Percentiles rank a stretch among this genome's conserved stretches.
phyloP scores from a whole-genome alignment of 2,888 invertebrate species.

The Meghimatium bilineatum region DNA sequence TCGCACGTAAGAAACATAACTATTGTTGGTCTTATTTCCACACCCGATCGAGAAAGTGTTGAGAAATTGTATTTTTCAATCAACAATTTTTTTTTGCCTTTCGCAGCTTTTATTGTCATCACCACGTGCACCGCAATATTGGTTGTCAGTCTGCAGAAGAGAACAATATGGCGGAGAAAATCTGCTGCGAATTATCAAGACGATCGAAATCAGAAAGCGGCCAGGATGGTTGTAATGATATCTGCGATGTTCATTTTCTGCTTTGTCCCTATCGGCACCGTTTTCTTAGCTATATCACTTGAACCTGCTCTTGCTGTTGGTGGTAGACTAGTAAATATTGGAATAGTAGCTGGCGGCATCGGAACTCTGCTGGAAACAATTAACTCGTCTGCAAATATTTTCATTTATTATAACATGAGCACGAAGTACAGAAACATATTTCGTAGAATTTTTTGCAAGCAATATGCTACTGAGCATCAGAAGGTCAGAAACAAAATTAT shows the following conservation, averaged over 20 bases:
- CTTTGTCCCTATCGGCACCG: not conserved
- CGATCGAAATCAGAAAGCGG: slow-evolving; percentile 1
- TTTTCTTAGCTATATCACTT: not conserved
- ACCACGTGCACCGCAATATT: not conserved
- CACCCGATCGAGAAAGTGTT: not conserved
- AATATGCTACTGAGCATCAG: not conserved
- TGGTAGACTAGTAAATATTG: not conserved
- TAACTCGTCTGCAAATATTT: slow-evolving; percentile 2
- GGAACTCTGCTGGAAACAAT: not conserved
- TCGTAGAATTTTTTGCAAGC: not conserved
- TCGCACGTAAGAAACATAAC: not conserved
- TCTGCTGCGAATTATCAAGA: not conserved
- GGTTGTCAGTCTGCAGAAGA: not conserved
- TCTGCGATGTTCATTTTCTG: not conserved
- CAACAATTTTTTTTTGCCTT: not conserved
- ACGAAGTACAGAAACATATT: not conserved
- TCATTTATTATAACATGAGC: slow-evolving; percentile 24
- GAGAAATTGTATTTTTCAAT: not conserved
- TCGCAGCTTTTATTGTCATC: slow-evolving; percentile 6
- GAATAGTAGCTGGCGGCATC: not conserved
- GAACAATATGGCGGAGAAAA: slow-evolving; percentile 6
- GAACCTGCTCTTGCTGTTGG: not conserved
- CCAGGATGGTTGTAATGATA: slow-evolving; percentile 16
- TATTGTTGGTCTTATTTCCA: not conserved
- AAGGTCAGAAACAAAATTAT: too few species aligned